phyloP scores from a whole-genome alignment of 2,797 vertebrate species.

The Clarias pachynema region DNA sequence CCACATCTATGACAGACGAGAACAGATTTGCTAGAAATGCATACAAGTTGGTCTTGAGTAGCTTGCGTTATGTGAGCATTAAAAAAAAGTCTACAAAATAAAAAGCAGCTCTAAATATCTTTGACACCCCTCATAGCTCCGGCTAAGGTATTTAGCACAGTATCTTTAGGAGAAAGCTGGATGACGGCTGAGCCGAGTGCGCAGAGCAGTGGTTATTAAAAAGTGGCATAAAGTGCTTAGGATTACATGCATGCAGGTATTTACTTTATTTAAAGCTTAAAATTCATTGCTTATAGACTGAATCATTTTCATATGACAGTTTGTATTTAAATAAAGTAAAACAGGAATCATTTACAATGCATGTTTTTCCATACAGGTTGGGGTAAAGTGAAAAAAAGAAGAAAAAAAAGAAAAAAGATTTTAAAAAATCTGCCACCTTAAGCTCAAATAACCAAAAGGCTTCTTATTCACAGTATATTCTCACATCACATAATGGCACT shows the following conservation, averaged over 20 bases:
- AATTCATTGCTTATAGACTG: not conserved
- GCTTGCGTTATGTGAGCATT: not conserved
- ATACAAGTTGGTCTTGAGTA: not conserved
- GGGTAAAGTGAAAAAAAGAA: not conserved
- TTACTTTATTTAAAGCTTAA: too few species aligned
- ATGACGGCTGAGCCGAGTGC: not conserved
- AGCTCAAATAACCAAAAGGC: not conserved
- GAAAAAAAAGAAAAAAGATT: not conserved
- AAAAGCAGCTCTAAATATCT: not conserved
- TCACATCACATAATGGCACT: not conserved
- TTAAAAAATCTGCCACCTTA: not conserved
- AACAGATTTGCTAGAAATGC: not conserved
- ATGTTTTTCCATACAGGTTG: not conserved
- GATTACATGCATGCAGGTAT: not conserved
- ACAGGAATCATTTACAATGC: not conserved
- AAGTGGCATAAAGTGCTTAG: not conserved
- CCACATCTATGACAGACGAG: not conserved
- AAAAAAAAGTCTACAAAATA: not conserved
- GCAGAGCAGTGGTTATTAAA: not conserved
- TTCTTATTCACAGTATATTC: not conserved
- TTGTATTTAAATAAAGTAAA: not conserved
- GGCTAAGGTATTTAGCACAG: not conserved
- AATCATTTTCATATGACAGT: not conserved
- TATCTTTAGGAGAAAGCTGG: not conserved
- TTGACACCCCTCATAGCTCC: not conserved